These are phyloP conservation scores for Drosophila quasianomalipes DNA, from an alignment of 2,888 invertebrate genomes.

Conservation along the genomic window DNA sequence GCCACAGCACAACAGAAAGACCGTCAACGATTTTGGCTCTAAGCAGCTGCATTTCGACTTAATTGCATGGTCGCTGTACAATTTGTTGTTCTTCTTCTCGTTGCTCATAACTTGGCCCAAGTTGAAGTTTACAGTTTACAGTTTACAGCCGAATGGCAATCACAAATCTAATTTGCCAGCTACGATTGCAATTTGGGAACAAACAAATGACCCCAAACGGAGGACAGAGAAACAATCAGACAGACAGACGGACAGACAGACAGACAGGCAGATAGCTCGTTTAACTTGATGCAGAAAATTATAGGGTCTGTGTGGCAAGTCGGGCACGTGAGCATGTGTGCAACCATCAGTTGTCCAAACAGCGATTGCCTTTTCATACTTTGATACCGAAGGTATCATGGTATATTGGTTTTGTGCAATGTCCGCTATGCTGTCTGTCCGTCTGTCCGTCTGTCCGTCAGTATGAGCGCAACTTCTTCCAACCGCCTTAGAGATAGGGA, in stretches of 20 bases:
- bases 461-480: too few relatives aligned
- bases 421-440: too few relatives aligned
- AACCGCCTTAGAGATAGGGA: too few relatives aligned
- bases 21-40: constrained; percentile 34
- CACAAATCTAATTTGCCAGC: constrained; percentile 60
- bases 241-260: not conserved
- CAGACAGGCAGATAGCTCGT: constrained; percentile 2
- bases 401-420: too few relatives aligned
- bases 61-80: constrained; percentile 51
- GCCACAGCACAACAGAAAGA: constrained; percentile 23
- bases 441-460: too few relatives aligned
- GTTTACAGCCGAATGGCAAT: constrained; percentile 29
- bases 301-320: not conserved
- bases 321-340: constrained; percentile 8
- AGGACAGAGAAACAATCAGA: not conserved
- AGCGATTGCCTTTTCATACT: not conserved
- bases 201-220: constrained; percentile 44
- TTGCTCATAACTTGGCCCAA: constrained; percentile 8
- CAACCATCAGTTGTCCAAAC: not conserved
- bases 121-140: constrained; percentile 27
- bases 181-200: constrained; percentile 62
- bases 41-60: constrained; percentile 56
- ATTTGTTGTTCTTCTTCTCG: constrained; percentile 9
- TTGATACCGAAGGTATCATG: too few relatives aligned
- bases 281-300: not conserved